Percentiles rank a stretch among this genome's conserved stretches.
These are phyloP conservation scores for Spea hammondii DNA, from an alignment of 2,797 vertebrate genomes.

Conservation along the genomic window DNA sequence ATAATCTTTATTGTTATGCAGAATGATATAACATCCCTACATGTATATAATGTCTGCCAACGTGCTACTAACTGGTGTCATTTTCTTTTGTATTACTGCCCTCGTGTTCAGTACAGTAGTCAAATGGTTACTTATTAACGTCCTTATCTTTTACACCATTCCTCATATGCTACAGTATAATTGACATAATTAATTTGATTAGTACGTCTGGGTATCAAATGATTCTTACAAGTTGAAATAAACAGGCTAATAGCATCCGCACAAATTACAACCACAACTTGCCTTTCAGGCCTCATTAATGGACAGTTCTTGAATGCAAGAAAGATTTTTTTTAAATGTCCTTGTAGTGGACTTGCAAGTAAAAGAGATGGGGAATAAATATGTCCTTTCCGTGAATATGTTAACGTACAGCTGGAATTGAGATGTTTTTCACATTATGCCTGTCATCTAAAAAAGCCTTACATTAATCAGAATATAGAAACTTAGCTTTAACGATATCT, in stretches of 20 bases:
- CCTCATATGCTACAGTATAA: background rate
- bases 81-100: background rate
- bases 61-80: too few species aligned
- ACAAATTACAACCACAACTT: slow-evolving; percentile 9
- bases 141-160: background rate
- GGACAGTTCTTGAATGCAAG: background rate
- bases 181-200: slow-evolving; percentile 11
- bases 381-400: too few species aligned
- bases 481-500: too few species aligned
- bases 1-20: too few species aligned
- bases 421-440: too few species aligned
- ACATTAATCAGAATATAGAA: too few species aligned
- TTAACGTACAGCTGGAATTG: too few species aligned
- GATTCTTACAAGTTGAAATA: slow-evolving; percentile 14
- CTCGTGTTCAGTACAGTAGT: background rate
- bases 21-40: too few species aligned
- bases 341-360: too few species aligned
- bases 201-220: slow-evolving; percentile 1
- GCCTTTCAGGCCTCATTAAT: slow-evolving; percentile 9
- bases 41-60: too few species aligned
- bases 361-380: too few species aligned
- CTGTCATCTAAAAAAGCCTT: too few species aligned
- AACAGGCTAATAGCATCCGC: slow-evolving; percentile 4
- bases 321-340: background rate
- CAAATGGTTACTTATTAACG: background rate